Evolutionary conservation across 2,113 vertebrate genomes (phyloP).

Genomic region (Prunella fulvescens): DNA sequence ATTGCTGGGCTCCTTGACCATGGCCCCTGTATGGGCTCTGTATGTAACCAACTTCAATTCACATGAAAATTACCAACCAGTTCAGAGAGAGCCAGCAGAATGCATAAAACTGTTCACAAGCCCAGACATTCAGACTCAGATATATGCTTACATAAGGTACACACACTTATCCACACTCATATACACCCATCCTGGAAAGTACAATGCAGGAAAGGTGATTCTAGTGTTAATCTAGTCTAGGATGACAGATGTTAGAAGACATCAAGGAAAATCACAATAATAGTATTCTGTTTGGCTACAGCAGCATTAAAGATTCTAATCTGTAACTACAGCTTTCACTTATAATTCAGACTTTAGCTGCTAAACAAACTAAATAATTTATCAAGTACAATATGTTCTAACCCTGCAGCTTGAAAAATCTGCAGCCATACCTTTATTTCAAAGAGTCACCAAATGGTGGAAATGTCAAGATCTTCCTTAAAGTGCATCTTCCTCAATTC

Average conservation of each 20-base stretch:
- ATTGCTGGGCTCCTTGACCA: background rate
- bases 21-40: fast-evolving
- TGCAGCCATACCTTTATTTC: constrained; percentile 66
- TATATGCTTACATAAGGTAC: background rate
- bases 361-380: constrained; percentile 85
- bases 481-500: constrained; percentile 57
- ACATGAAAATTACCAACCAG: background rate
- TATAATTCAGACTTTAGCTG: constrained; percentile 76
- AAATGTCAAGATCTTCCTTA: constrained; percentile 72
- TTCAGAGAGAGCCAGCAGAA: background rate
- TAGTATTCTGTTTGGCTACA: constrained; percentile 63
- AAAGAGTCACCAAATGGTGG: constrained; percentile 73
- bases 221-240: background rate
- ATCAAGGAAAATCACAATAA: constrained; percentile 71
- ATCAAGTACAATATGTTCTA: constrained; percentile 82
- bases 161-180: background rate
- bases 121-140: background rate
- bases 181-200: background rate
- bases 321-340: constrained; percentile 82
- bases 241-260: constrained; percentile 76
- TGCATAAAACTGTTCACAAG: background rate
- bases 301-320: constrained; percentile 77
- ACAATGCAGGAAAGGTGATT: background rate
- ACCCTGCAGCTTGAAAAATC: constrained; percentile 61
- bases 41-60: background rate